Evolutionary conservation across 2,797 vertebrate genomes (phyloP), one percentile per base, ranked within the genome.

Genomic region (Tolypeutes matacus): DNA sequence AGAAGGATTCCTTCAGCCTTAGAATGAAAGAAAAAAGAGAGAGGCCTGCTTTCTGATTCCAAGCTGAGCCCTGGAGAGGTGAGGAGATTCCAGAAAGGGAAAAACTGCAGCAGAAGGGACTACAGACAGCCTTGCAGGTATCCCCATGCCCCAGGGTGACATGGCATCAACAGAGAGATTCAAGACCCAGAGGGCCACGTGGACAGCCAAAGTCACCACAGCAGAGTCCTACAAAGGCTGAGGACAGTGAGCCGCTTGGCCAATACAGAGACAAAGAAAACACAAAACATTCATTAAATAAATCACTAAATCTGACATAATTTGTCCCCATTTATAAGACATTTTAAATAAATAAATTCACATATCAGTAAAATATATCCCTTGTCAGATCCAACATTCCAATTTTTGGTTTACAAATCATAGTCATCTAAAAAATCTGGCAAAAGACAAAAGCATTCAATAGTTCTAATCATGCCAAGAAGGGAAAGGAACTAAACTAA

Each of bases 291-390:
- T 73, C 9, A 53, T 80, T 89, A 87, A 25, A 23, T 18, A 49
- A 25, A 60, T 42, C 72, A 69, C 53, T 84, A 84, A 80, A 49
- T 77, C n/a, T 46, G 21, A 67, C 46, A 49, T 7, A 51, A 36
- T 67, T 91, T 91, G 39, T 60, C 13, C 29, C 27, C 34, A 51
- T 27, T 94, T 93, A 73, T 58, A 49, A 89, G 15, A 65, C 23
- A 89, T 89, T 87, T 86, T 42, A 91, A 89, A 81, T 80, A 89
- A 58, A 60, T 49, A 88, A 92, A 91, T 80, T 25, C 20, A 76
- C 42, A 62, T 69, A 62, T 84, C 49, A 91, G 36, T 72, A 91
- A 87, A 83, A 67, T 11, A 76, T 18, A 73, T 36, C 8, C 10
- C 14, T 90, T 73, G 11, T 87, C 53, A 56, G 20, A 76, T 81